Base-by-base conservation (phyloP, 1,140 invertebrate species). In the Saccostrea cuccullata region DNA sequence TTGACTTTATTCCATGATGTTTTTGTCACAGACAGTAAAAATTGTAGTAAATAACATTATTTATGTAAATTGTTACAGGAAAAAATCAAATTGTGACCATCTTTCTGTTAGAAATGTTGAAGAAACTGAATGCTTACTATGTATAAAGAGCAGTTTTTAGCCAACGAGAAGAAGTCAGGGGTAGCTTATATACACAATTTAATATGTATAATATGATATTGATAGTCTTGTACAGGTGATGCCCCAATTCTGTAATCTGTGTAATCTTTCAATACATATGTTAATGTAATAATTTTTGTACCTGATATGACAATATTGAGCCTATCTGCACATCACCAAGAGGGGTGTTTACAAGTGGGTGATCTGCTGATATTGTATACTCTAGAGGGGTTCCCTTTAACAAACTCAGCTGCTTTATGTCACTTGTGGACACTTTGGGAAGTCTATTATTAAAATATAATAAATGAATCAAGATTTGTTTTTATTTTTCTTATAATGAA, bases 1-100 rank as follows among this genome's bases (percentile, higher is more conserved):
- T 70, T 92, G 60, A 90, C 90, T 82, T 85, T 88, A 47, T 90
- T 86, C 83, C 86, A 91, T 60, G 36, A 91, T 88, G 73, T 86
- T 12, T 90, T 89, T 87, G 84, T 90, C 9, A 90, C 73, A 82
- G 88, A 90, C 47, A 55, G 67, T 26, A 73, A 73, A 23, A 8
- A 11, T 26, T 26, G 3, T 12, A 0, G 20, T 60, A 60, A 60
- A 58, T 13, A 58, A 58, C 15, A 58, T 60, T 60, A 60, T 17
- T 20, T 17, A 13, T 60, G 8, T 11, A 0, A 13, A 60, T 60
- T 60, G 20, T 60, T 60, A 17, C 58, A 60, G 13, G 20, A 20
- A 20, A 17, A 60, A 60, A 17, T 60, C 3, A 60, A 17, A 60
- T 9, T 13, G 20, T 17, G 12, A 11, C 3, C 20, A 60, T 60